A percentile compares a stretch with the other conserved stretches of the same genome.
phyloP scores from a whole-genome alignment of 2,113 vertebrate species.

The Myxocyprinus asiaticus region DNA sequence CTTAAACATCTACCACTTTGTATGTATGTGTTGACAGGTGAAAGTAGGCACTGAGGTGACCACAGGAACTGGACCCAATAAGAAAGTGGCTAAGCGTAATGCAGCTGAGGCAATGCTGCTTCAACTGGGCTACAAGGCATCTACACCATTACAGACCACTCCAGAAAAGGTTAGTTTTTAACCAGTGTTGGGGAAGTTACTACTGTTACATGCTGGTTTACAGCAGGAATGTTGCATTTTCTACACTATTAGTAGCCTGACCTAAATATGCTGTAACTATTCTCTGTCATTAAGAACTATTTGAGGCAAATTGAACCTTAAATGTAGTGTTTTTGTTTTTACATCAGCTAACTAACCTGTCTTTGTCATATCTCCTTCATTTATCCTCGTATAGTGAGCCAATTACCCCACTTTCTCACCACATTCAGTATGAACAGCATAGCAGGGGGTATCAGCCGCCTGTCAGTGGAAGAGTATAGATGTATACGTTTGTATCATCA shows the following conservation, averaged over 20 bases:
- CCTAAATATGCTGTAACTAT: no score
- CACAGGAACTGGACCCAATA: conserved; percentile 95
- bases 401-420: background rate
- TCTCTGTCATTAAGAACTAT: no score
- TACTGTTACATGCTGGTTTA: no score
- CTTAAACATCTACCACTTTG: conserved; percentile 3
- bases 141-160: conserved; percentile 82
- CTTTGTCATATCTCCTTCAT: background rate
- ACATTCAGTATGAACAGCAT: background rate
- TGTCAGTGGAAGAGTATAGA: background rate
- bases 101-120: conserved; percentile 96
- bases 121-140: conserved; percentile 95
- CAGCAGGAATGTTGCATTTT: no score
- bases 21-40: conserved; percentile 74
- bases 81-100: conserved; percentile 98
- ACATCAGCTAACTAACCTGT: no score
- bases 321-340: no score
- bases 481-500: conserved; percentile 5
- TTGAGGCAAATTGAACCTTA: no score
- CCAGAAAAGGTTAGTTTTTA: conserved; percentile 80
- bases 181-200: no score
- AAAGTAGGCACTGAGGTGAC: conserved; percentile 90
- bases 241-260: no score
- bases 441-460: background rate
- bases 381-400: background rate